A percentile compares a stretch with the other conserved stretches of the same genome.
Conservation (phyloP, 2,888 invertebrate genomes). For the Agrotis segetum region DNA sequence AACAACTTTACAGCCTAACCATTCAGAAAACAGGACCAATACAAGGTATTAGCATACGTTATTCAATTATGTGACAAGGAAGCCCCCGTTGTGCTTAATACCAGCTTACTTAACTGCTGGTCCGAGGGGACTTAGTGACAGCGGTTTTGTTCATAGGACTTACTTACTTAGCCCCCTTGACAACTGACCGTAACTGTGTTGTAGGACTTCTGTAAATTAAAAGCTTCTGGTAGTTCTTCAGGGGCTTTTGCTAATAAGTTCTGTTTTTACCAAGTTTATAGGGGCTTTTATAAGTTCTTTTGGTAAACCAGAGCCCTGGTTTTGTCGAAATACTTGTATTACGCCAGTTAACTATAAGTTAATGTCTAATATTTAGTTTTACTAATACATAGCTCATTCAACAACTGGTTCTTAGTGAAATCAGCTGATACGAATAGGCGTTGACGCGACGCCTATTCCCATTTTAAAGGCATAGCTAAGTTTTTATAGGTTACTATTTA, state of each 20-base stretch:
- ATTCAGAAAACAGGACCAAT: constrained; percentile 5
- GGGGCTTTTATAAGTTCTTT: too few relatives aligned
- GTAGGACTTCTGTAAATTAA: constrained; percentile 44
- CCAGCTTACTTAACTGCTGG: constrained; percentile 35
- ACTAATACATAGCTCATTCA: too few relatives aligned
- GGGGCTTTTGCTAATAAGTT: background rate
- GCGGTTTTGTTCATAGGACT: constrained; percentile 37
- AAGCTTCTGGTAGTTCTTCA: constrained; percentile 1
- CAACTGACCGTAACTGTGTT: background rate
- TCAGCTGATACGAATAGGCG: too few relatives aligned
- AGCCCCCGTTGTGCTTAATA: constrained; percentile 44
- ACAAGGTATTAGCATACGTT: constrained; percentile 39
- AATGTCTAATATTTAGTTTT: too few relatives aligned
- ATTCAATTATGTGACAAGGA: constrained; percentile 62
- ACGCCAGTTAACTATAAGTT: too few relatives aligned
- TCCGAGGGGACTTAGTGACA: constrained; percentile 35
- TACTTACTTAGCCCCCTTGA: constrained; percentile 21
- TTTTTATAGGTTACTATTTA: too few relatives aligned
- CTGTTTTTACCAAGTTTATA: too few relatives aligned
- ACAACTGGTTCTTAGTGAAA: too few relatives aligned
- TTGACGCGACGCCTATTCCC: too few relatives aligned
- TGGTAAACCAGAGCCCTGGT: too few relatives aligned
- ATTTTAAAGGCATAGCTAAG: too few relatives aligned
- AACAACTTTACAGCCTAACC: constrained; percentile 12
- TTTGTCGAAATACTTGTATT: too few relatives aligned